Evolutionary conservation across 2,113 vertebrate species (phyloP), one percentile per base, ranked within the genome.

Genomic region (Xiphophorus couchianus): DNA sequence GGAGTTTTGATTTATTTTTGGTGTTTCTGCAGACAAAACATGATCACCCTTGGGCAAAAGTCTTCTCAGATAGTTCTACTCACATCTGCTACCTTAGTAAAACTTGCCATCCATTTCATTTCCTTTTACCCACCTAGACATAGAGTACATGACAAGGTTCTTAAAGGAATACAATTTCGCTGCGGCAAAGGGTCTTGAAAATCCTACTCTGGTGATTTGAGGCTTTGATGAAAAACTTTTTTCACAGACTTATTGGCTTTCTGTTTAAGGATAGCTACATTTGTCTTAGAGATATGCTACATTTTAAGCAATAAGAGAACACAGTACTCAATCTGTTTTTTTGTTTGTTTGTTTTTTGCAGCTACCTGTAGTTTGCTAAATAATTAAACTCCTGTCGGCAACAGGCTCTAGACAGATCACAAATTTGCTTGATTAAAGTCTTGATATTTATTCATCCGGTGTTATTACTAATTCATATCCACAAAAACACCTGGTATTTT

Each of bases 1-100:
- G 78, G 80, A 85, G 84, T 81, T 87, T 88, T 88, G 88, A 93
- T 91, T 90, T 89, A 91, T 92, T 89, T 37, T 91, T 88, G 91
- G 88, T 90, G 83, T 91, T 92, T 88, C 81, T 74, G 69, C 78
- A 89, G 88, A 91, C 87, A 89, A 90, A 90, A 91, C 76, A 73
- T 62, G 73, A 88, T 88, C 72, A 73, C 83, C 88, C 84, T 86
- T 81, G 81, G 90, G 85, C 84, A 85, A 87, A 87, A 90, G 90
- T 90, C 84, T 89, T 85, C 85, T 92, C 83, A 82, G 83, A 80
- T 89, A 77, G 83, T 85, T 87, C 82, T 86, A 87, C 83, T 87
- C 76, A 81, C 78, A 81, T 77, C 88, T 88, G 83, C 88, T 89
- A 89, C 80, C 85, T 90, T 82, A 76, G 76, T 81, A 68, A 72